Evolutionary conservation across 2,888 invertebrate genomes (phyloP), one percentile per base, ranked within the genome.

Genomic region (Erpobdella octoculata): DNA sequence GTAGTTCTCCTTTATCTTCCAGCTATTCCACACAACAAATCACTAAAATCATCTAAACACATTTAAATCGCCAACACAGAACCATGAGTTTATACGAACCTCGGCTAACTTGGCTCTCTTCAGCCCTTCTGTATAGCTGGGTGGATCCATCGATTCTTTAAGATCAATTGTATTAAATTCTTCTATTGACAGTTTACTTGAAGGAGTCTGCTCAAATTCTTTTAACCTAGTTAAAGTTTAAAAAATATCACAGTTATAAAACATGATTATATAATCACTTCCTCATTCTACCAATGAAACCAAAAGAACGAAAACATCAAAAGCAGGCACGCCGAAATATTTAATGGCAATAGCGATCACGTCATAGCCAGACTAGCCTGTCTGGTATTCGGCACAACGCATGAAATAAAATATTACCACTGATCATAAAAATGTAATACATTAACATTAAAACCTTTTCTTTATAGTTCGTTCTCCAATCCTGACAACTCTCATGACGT

Each of bases 141-240:
- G 96, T 8, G 96, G 93, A 84, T 96, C 96, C 82, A 93, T 92
- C 79, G 94, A 94, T 78, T 93, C 92, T 81, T 96, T 95, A 77
- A 98, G 85, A 81, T 98, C 96, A 0, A 97, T 92, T 0, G 90
- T 91, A 89, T 94, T 91, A 81, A 98, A 98, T 85, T 98, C 96
- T 78, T 97, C 95, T 33, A 96, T 85, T 0, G 97, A 96, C 70
- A 98, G 85, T 9, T 90, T 89, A 79, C 95, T 93, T 15, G 95
- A 93, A 0, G 97, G 94, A 0, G 98, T 98, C 78, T 93, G 93
- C 0, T 93, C 93, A 83, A 98, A 98, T 85, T 98, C 98, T 36
- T 90, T 87, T 53, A 98, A 85, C 78, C 84, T n/a, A n/a, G n/a
- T n/a, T n/a, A n/a, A n/a, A n/a, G n/a, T n/a, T n/a, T n/a, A n/a